Conservation (phyloP, 2,113 vertebrate species). For the Sarotherodon lohbergeri region DNA sequence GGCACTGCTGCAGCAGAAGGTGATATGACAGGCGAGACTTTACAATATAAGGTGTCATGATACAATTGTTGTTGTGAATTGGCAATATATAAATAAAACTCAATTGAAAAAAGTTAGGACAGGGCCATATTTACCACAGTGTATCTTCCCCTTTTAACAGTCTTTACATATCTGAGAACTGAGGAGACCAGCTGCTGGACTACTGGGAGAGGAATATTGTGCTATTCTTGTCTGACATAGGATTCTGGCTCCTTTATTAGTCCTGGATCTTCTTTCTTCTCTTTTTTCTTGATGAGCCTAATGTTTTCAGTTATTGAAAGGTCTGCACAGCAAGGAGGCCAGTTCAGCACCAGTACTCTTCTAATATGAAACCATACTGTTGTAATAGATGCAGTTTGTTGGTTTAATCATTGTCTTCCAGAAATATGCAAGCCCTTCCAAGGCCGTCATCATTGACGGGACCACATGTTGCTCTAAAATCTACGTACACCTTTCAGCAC, state of each 20-base stretch:
- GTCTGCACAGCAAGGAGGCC: neutral
- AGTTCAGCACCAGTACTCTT: neutral
- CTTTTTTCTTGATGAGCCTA: neutral
- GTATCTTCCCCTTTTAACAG: neutral
- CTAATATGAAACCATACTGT: neutral
- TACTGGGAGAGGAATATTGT: neutral
- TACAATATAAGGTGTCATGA: neutral
- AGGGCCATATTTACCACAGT: neutral
- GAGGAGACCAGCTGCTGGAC: neutral
- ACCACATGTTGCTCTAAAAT: accelerated
- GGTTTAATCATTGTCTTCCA: neutral
- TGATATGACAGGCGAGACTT: accelerated
- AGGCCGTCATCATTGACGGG: accelerated
- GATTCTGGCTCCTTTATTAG: neutral
- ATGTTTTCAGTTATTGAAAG: neutral
- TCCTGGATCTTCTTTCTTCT: neutral
- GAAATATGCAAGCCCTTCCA: neutral
- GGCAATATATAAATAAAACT: neutral
- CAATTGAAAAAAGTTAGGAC: neutral
- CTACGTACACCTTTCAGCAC: neutral
- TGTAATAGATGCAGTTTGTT: neutral
- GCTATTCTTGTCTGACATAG: neutral
- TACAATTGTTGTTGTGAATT: neutral
- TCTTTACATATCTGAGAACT: neutral
- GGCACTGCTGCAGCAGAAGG: neutral